Evolutionary conservation across 2,888 invertebrate species (phyloP).

Genomic region (Peribatodes rhomboidaria): DNA sequence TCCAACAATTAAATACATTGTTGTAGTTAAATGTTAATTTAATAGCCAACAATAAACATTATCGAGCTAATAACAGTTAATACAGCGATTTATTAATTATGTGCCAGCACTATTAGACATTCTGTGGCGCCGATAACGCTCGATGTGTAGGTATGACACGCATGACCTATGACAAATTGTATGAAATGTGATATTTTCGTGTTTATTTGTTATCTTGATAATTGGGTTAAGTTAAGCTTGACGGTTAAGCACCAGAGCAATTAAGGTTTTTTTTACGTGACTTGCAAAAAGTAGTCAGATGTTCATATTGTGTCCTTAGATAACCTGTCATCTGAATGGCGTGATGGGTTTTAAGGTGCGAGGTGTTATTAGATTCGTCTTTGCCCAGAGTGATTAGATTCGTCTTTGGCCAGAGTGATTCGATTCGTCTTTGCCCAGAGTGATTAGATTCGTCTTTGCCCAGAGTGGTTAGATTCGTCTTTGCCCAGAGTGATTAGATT

Average conservation of each 20-base stretch:
- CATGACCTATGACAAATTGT: background rate
- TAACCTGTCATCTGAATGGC: too few relatives aligned
- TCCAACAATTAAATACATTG: background rate
- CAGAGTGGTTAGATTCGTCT: too few relatives aligned
- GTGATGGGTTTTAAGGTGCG: too few relatives aligned
- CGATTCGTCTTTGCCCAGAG: too few relatives aligned
- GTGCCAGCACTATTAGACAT: background rate
- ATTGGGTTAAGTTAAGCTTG: background rate
- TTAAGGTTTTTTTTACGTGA: background rate
- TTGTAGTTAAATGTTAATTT: background rate
- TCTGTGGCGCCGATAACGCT: conserved; percentile 6
- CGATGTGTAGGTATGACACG: background rate
- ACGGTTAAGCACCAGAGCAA: background rate
- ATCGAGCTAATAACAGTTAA: conserved; percentile 7
- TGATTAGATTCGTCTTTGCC: too few relatives aligned
- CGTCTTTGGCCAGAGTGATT: too few relatives aligned
- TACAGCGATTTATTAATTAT: conserved; percentile 9
- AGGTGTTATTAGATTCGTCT: too few relatives aligned
- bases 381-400: too few relatives aligned
- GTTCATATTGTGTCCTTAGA: too few relatives aligned
- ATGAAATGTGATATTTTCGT: background rate
- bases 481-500: too few relatives aligned
- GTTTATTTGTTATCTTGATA: background rate
- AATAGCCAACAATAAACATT: conserved; percentile 14
- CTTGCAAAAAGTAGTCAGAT: too few relatives aligned